Evolutionary conservation across 2,888 invertebrate genomes (phyloP), one percentile per base, ranked within the genome.

Genomic region (Serripes groenlandicus): DNA sequence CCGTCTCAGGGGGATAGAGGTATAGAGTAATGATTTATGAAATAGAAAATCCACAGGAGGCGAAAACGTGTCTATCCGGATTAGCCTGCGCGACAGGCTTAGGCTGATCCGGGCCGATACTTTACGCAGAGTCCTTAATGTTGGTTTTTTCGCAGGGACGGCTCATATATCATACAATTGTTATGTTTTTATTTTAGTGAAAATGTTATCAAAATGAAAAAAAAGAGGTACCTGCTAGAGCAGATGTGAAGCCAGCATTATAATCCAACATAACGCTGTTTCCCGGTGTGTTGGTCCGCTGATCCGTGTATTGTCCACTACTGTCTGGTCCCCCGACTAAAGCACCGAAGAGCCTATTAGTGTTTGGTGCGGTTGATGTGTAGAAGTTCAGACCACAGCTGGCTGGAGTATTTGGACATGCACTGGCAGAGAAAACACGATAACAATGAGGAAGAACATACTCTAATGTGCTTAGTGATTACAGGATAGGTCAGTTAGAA

Each of bases 191-290:
- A n/a, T n/a, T n/a, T n/a, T n/a, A n/a, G n/a, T n/a, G n/a, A n/a
- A n/a, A n/a, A n/a, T n/a, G n/a, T n/a, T n/a, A n/a, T n/a, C n/a
- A n/a, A n/a, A n/a, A n/a, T n/a, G n/a, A n/a, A n/a, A n/a, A n/a
- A n/a, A n/a, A n/a, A n/a, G n/a, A n/a, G n/a, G 28, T 73, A 83
- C 83, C 83, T 34, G 70, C 83, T 26, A 83, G 76, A 11, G 73
- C 83, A 1, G 79, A 72, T 49, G 75, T 72, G 56, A 83, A 79
- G 0, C 83, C 83, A 18, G 83, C 79, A 37, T 83, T 83, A 30
- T 83, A 74, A 34, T 79, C 79, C 4, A 83, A 18, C 37, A 74
- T 73, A 0, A 83, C 83, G 28, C 73, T 79, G 58, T 83, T 83
- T 42, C 83, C 76, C 4, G 71, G 15, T 18, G 21, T 49, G 28